Conservation (phyloP, 2,113 vertebrate genomes). For the Misgurnus anguillicaudatus region DNA sequence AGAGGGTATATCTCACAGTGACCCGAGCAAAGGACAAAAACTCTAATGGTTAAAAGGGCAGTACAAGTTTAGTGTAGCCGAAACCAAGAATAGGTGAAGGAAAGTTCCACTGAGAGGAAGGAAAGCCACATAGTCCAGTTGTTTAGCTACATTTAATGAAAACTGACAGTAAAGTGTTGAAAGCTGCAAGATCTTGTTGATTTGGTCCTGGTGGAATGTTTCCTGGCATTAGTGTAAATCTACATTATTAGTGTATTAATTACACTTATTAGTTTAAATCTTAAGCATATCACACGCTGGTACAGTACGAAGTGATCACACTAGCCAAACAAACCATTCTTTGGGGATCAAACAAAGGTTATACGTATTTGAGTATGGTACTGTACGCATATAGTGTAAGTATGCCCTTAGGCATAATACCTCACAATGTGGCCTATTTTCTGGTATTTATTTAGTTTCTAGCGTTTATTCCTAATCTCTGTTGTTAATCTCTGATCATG, state of each 20-base stretch:
- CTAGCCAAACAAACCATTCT: no score
- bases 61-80: not conserved
- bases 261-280: no score
- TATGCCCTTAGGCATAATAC: constrained; percentile 19
- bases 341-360: no score
- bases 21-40: constrained; percentile 32
- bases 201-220: constrained; percentile 20
- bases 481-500: not conserved
- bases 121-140: not conserved
- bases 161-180: constrained; percentile 4
- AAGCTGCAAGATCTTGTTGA: constrained; percentile 33
- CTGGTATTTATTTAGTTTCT: not conserved
- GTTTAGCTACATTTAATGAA: constrained; percentile 30
- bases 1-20: constrained; percentile 59
- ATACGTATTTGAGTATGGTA: no score
- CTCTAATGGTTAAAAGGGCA: not conserved
- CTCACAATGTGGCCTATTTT: not conserved
- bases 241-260: no score
- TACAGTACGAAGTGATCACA: no score
- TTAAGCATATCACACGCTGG: no score
- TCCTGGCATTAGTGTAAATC: constrained; percentile 19
- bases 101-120: not conserved
- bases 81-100: not conserved
- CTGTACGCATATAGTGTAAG: no score
- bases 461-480: not conserved